Evolutionary conservation across 2,113 vertebrate genomes (phyloP).

Genomic region (Larimichthys crocea): DNA sequence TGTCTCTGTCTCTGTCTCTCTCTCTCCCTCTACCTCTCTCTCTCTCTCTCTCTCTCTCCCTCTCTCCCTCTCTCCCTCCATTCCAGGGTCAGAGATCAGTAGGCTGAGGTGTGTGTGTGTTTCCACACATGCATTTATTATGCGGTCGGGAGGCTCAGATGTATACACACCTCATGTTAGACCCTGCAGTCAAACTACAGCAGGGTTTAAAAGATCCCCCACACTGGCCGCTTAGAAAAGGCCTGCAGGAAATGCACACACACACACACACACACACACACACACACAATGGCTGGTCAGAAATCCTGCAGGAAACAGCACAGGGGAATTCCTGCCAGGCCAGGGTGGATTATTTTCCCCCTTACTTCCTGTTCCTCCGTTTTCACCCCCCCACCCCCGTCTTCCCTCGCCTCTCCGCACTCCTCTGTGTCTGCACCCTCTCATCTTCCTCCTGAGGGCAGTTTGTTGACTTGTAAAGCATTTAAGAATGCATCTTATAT

Average conservation of each 20-base stretch:
- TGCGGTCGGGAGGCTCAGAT: slow-evolving; percentile 76
- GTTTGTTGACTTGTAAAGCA: slow-evolving; percentile 35
- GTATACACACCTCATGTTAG: slow-evolving; percentile 78
- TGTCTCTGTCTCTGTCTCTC: slow-evolving; percentile 28
- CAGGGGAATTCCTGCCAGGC: slow-evolving; percentile 79
- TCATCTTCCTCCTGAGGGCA: slow-evolving; percentile 48
- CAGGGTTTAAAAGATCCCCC: slow-evolving; percentile 78
- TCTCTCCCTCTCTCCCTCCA: slow-evolving; percentile 34
- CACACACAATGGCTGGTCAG: slow-evolving; percentile 70
- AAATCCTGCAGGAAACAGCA: slow-evolving; percentile 79
- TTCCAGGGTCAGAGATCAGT: slow-evolving; percentile 73
- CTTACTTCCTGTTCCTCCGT: slow-evolving; percentile 71
- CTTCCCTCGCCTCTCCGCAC: slow-evolving; percentile 51
- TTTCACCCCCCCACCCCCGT: slow-evolving; percentile 20
- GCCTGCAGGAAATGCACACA: slow-evolving; percentile 68
- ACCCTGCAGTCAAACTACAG: slow-evolving; percentile 81
- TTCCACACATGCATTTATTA: slow-evolving; percentile 61
- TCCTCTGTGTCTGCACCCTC: slow-evolving; percentile 46
- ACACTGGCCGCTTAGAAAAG: slow-evolving; percentile 72
- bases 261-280: slow-evolving; percentile 25
- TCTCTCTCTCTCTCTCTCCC: slow-evolving; percentile 12
- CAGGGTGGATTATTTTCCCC: slow-evolving; percentile 76
- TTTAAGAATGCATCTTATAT: slow-evolving; percentile 35
- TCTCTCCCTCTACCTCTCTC: slow-evolving; percentile 29
- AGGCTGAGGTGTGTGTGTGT: slow-evolving; percentile 52